Base-by-base conservation (phyloP, 2,888 invertebrate species). In the Alcis repandata region DNA sequence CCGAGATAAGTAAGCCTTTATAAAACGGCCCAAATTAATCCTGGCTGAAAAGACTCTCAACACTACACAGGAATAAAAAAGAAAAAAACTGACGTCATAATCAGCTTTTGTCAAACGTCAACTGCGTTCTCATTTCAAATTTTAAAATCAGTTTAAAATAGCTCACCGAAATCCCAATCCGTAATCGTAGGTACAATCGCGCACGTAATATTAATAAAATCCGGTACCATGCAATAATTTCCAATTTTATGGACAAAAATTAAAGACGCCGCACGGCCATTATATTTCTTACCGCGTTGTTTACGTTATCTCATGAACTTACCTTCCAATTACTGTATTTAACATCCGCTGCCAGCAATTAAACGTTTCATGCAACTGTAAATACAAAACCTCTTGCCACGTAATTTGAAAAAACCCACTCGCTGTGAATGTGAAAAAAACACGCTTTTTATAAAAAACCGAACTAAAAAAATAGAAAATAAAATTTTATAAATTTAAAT, bases 51-150 rank as follows among this genome's bases (percentile, higher is more conserved):
- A 89, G 91, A 85, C 83, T 82, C 82, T 82, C 81, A 75, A 76
- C 82, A 79, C 77, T 80, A 80, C 77, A 78, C 80, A 76, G 80
- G 83, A 84, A 72, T 83, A 83, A 85, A 84, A 80, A 90, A 89
- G 90, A 90, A 87, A 58, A 63, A 88, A 90, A 86, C 76, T 91
- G 90, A 93, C 90, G 89, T 91, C 90, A 90, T 92, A 93, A 93
- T 92, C 93, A 93, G 91, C 93, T 93, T 93, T 92, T 92, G 91
- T 92, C 90, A 91, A 92, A 89, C 79, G 89, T 90, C 89, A 90
- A 84, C 82, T 79, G 80, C 81, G 86, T 87, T 87, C 86, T 83
- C 86, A 85, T 90, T 90, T 89, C 82, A 86, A 90, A 86, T 75
- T 87, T 87, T 89, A 76, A 87, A 91, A 91, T 87, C 90, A 86